Conservation (phyloP, 1,140 invertebrate genomes). For the Scaptomyza graminum region DNA sequence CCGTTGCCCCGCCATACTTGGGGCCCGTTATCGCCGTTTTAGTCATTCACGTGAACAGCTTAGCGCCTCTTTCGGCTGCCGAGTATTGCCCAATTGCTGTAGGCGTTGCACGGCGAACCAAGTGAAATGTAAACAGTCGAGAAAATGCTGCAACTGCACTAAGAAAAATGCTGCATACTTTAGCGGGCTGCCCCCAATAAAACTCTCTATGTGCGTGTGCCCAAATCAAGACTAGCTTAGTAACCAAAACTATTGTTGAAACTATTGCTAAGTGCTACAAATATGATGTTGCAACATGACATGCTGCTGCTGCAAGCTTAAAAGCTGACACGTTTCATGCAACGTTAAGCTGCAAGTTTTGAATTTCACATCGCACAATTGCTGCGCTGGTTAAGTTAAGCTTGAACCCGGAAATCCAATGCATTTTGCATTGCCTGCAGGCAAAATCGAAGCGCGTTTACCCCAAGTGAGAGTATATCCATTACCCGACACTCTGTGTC, state of each 20-base stretch:
- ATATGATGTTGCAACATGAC: neutral
- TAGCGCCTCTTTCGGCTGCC: neutral
- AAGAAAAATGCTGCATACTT: neutral
- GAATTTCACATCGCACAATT: no score
- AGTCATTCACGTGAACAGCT: conserved; percentile 4
- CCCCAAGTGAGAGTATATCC: no score
- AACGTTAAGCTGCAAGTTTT: neutral
- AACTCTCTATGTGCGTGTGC: neutral
- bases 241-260: neutral
- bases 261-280: neutral
- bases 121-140: conserved; percentile 17
- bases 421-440: no score
- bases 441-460: no score
- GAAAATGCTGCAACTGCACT: neutral
- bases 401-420: no score
- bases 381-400: no score
- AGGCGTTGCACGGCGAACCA: conserved; percentile 9
- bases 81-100: conserved; percentile 9
- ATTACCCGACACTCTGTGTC: no score
- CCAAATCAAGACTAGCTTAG: no score
- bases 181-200: neutral
- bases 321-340: no score
- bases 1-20: neutral
- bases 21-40: neutral
- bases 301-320: no score